Evolutionary conservation across 2,113 vertebrate genomes (phyloP), one percentile per base, ranked within the genome.

Genomic region (Istiophorus platypterus): DNA sequence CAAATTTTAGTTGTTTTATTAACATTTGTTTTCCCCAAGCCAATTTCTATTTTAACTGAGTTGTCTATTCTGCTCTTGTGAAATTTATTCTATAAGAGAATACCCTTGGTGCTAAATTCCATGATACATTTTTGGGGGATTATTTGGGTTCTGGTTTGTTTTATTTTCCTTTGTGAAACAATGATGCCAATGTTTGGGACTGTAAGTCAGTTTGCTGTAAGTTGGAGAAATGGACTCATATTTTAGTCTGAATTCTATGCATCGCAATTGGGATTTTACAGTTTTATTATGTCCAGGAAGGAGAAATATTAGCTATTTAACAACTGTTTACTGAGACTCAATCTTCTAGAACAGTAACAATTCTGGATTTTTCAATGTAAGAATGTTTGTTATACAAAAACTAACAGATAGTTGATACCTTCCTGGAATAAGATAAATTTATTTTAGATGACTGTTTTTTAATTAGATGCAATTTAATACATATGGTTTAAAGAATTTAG

Each of bases 361-460:
- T 85, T 80, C 57, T 78, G 70, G 73, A 61, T 52, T 49, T 79
- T 69, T 64, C n/a, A 54, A 79, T 68, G 52, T 72, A 69, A 75
- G 57, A 74, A 62, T 61, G 18, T 90, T 72, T 0, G 2, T 82
- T 84, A 75, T 86, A 37, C 74, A 87, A 87, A 79, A 75, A 79
- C 68, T 81, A 88, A 88, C 64, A 49, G 54, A 77, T 51, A 66
- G 41, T 75, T 67, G 34, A 27, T 58, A 85, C 47, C 15, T 88
- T 87, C 64, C 78, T 15, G 7, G 72, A 78, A 26, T 82, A 42
- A 37, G 34, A 34, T 17, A n/a, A 22, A n/a, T 31, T 42, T 22
- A 49, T 77, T 24, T 15, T 7, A 27, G 5, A 20, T 47, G 22
- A 15, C 22, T 37, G 27, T 47, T 57, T 20, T 66, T 64, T 41